Conservation (phyloP, 2,797 vertebrate genomes). For the Tamandua tetradactyla region DNA sequence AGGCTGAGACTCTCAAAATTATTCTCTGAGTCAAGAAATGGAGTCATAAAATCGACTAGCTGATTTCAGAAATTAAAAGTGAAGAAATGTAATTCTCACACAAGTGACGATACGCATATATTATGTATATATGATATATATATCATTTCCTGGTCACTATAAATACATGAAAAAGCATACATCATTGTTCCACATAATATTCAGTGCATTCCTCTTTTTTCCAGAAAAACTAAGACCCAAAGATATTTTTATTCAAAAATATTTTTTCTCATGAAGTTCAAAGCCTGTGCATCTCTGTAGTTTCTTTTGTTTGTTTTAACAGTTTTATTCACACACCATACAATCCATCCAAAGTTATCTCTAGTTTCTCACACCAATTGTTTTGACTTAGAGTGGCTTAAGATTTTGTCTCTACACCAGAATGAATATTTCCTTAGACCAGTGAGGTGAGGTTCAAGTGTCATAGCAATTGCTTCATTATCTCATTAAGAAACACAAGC, state of each 20-base stretch:
- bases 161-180: background rate
- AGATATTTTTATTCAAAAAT: background rate
- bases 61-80: constrained; percentile 7
- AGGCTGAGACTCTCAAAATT: constrained; percentile 4
- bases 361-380: constrained; percentile 18
- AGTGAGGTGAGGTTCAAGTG: background rate
- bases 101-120: background rate
- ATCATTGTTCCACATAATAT: background rate
- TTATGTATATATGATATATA: background rate
- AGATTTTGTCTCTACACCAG: constrained; percentile 26
- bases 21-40: constrained; percentile 37
- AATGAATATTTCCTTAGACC: background rate
- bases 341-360: background rate
- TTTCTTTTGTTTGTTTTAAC: background rate
- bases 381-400: constrained; percentile 14
- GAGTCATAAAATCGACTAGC: constrained; percentile 6
- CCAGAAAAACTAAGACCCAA: background rate
- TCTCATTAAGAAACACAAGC: background rate
- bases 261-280: constrained; percentile 12
- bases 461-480: background rate
- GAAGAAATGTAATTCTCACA: constrained; percentile 14
- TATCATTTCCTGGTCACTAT: background rate
- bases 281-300: background rate
- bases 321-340: no score
- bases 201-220: background rate